These are phyloP conservation scores for Scleropages formosus DNA, from an alignment of 2,797 vertebrate genomes.

Conservation along the genomic window DNA sequence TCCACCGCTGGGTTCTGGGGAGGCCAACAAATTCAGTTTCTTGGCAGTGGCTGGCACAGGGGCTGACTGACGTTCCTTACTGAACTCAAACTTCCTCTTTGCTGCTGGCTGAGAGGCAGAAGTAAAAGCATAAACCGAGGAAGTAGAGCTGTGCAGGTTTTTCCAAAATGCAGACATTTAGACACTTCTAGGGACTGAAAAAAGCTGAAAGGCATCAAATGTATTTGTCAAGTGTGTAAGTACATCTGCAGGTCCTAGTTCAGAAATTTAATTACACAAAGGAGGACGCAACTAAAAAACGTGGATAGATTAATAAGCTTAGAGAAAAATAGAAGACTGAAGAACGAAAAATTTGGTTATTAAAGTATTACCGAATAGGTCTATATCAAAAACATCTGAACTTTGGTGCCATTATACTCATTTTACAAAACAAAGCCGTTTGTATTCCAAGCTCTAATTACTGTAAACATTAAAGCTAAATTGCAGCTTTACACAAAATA, in stretches of 20 bases:
- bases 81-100: constrained; percentile 85
- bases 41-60: constrained; percentile 52
- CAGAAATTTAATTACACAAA: too few species aligned
- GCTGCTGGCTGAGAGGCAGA: constrained; percentile 56
- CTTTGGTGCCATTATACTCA: too few species aligned
- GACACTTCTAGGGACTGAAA: background rate
- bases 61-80: constrained; percentile 67
- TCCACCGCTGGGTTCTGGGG: constrained; percentile 54
- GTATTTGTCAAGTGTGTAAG: background rate
- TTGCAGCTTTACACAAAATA: too few species aligned
- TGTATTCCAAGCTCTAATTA: too few species aligned
- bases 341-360: background rate
- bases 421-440: too few species aligned
- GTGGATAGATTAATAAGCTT: background rate
- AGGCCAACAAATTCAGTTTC: constrained; percentile 58
- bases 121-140: background rate
- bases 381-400: too few species aligned
- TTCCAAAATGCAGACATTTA: background rate
- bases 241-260: background rate
- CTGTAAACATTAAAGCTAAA: too few species aligned
- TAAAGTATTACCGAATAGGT: background rate
- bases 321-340: background rate
- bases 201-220: background rate
- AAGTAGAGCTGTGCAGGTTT: background rate
- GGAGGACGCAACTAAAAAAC: background rate